Percentiles rank a stretch among this genome's conserved stretches.
Evolutionary conservation across 2,888 invertebrate species (phyloP).

Genomic region (Drosophila vallismaia): DNA sequence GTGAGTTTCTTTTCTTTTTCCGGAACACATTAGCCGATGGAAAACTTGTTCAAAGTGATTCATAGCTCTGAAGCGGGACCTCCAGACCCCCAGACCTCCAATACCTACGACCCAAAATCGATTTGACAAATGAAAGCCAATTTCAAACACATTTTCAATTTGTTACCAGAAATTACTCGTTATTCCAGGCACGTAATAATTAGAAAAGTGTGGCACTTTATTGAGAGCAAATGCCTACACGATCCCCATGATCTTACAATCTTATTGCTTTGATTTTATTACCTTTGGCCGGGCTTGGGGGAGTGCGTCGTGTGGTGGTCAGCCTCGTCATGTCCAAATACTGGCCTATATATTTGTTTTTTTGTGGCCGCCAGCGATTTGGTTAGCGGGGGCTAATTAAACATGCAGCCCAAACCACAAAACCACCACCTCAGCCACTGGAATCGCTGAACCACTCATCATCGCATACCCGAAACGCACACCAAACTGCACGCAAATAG

Average conservation of each 20-base stretch:
- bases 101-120: neutral
- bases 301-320: conserved; percentile 16
- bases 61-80: neutral
- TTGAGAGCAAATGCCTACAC: neutral
- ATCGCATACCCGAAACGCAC: conserved; percentile 20
- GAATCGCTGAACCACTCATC: conserved; percentile 27
- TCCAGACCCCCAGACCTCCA: neutral
- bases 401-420: conserved; percentile 57
- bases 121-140: conserved; percentile 35
- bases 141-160: neutral
- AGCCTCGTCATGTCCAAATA: conserved; percentile 44
- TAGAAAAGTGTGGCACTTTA: conserved; percentile 10
- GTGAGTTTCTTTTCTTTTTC: conserved; percentile 53
- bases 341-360: conserved; percentile 49
- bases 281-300: conserved; percentile 26
- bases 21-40: conserved; percentile 11
- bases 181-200: conserved; percentile 18
- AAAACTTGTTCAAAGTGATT: conserved; percentile 10
- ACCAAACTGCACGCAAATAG: conserved; percentile 46
- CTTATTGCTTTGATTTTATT: conserved; percentile 7
- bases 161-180: conserved; percentile 8
- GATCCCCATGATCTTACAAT: conserved; percentile 4
- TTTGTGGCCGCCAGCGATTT: conserved; percentile 5
- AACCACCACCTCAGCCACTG: conserved; percentile 5
- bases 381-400: conserved; percentile 67